Conservation (phyloP, 1,140 invertebrate species). For the Drosophila trapezifrons region DNA sequence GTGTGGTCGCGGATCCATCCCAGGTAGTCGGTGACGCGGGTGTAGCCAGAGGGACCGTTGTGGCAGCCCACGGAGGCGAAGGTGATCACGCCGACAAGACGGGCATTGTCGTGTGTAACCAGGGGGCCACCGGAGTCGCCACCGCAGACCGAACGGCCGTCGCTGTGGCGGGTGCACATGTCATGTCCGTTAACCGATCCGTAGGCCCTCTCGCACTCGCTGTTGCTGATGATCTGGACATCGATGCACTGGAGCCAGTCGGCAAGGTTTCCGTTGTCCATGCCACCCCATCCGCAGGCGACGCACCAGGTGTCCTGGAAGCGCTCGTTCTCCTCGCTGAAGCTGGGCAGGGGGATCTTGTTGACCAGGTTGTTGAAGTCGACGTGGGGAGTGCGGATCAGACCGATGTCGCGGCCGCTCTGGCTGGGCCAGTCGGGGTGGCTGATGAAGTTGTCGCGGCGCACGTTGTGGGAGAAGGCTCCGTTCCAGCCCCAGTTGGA, state of each 20-base stretch:
- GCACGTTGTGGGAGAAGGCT: constrained; percentile 38
- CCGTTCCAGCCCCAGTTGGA: constrained; percentile 55
- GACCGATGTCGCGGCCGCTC: constrained; percentile 55
- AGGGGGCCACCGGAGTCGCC: constrained; percentile 85
- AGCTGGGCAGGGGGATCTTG: constrained; percentile 46
- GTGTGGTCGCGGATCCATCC: constrained; percentile 51
- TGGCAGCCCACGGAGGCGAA: constrained; percentile 17
- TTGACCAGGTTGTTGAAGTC: constrained; percentile 38
- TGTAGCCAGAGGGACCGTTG: constrained; percentile 36
- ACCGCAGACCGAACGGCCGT: constrained; percentile 59
- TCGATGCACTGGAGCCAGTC: constrained; percentile 58
- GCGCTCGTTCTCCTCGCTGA: constrained; percentile 27
- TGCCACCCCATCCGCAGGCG: constrained; percentile 65
- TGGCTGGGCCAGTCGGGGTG: constrained; percentile 52
- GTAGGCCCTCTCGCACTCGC: constrained; percentile 43
- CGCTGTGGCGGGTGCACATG: constrained; percentile 49
- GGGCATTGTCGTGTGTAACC: constrained; percentile 42
- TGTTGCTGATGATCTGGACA: constrained; percentile 58
- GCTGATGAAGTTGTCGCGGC: constrained; percentile 52
- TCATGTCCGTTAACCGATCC: constrained; percentile 37
- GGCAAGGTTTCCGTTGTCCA: constrained; percentile 49
- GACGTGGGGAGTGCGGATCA: constrained; percentile 53
- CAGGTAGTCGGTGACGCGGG: constrained; percentile 43
- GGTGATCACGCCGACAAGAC: constrained; percentile 33
- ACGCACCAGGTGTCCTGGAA: constrained; percentile 53